Base-by-base conservation (phyloP, 2,113 vertebrate species). In the Orientallactaga bullata region DNA sequence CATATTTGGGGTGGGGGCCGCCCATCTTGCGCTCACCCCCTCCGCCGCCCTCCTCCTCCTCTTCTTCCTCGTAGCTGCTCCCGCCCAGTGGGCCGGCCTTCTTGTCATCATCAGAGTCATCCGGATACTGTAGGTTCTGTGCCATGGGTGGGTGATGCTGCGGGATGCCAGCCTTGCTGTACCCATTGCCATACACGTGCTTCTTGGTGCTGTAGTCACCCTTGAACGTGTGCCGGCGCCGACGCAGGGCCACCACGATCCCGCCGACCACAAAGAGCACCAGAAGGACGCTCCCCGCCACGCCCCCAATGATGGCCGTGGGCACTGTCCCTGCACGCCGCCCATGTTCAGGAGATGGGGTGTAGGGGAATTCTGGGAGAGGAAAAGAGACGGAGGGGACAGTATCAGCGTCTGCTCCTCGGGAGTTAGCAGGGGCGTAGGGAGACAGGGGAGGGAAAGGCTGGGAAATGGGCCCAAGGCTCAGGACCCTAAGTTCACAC, bases 181-280 rank as follows among this genome's bases (percentile, higher is more conserved):
- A 99, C 89, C 99, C 99, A 0, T 99, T 99, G 71, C 99, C 99
- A 0, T 99, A 99, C 76, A 99, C 99, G 0, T 99, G 99, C 95
- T 99, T 99, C 98, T 99, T 99, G 92, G 99, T 99, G 99, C 98
- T 99, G 99, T 99, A 99, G 98, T 99, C 99, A 1, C 99, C 99
- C 97, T 99, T 99, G 99, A 99, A 99, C 98, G 99, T 99, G 98
- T 99, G 99, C 89, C 99, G 99, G 94, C 99, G 99, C 96, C 99
- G 98, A 83, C 99, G 99, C 83, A 99, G 99, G 91, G 99, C 98
- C 94, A 99, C 94, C 98, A 99, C 98, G 90, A 99, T 98, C 96
- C 99, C 98, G 72, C 98, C 98, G 69, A 98, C 99, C 73, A 98
- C 99, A 61, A 98, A 81, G 89, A 98, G 98, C 97, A 99, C 98